These are phyloP conservation scores for Mythimna loreyi DNA, from an alignment of 2,888 invertebrate species.

Conservation along the genomic window DNA sequence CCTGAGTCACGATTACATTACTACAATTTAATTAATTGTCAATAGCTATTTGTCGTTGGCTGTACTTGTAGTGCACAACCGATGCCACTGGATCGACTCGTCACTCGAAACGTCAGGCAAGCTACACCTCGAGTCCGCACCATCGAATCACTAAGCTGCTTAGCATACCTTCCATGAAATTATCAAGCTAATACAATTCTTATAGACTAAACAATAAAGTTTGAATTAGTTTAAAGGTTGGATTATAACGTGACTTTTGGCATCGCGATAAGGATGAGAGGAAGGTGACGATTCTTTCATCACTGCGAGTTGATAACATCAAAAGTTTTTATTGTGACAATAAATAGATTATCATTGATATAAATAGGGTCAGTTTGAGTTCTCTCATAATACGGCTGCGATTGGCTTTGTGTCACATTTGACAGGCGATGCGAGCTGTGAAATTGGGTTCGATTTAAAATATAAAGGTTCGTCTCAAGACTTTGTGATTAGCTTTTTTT, in stretches of 20 bases:
- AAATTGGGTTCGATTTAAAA: conserved; percentile 89
- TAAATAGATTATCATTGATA: conserved; percentile 90
- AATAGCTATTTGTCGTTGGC: conserved; percentile 60
- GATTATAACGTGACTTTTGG: conserved; percentile 83
- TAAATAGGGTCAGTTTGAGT: conserved; percentile 89
- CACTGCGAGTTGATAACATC: conserved; percentile 87
- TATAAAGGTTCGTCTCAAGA: conserved; percentile 87
- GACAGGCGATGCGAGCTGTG: conserved; percentile 90
- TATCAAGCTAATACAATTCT: conserved; percentile 67
- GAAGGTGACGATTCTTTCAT: conserved; percentile 90
- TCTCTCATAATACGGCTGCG: conserved; percentile 86
- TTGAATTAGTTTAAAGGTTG: conserved; percentile 28
- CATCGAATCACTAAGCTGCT: conserved; percentile 87
- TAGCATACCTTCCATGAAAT: conserved; percentile 79
- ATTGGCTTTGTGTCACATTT: conserved; percentile 89
- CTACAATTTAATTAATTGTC: conserved; percentile 43
- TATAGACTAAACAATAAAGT: conserved; percentile 38
- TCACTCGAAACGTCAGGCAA: conserved; percentile 83
- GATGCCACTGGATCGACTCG: conserved; percentile 78
- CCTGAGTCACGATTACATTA: conserved; percentile 35
- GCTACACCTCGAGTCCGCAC: conserved; percentile 81
- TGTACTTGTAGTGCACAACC: conserved; percentile 72
- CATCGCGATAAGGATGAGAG: conserved; percentile 85
- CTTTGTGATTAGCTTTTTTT: conserved; percentile 83
- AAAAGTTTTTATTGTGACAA: conserved; percentile 89